Evolutionary conservation across 2,888 invertebrate species (phyloP), one percentile per base, ranked within the genome.

Genomic region (Cerastis rubricosa): DNA sequence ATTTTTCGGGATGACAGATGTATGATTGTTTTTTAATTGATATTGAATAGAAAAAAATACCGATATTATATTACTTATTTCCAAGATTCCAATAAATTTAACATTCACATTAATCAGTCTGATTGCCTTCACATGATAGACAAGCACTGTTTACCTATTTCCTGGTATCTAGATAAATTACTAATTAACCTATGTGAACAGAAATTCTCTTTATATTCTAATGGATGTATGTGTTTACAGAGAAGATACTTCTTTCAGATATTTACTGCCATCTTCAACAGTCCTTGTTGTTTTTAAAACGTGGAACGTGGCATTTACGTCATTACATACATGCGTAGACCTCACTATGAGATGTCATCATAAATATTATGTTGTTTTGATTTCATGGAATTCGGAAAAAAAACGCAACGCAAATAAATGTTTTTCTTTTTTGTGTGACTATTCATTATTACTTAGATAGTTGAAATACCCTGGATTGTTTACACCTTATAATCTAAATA

Each of bases 91-190:
- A 47, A 9, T 49, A 63, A 67, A 81, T n/a, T 70, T 43, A 66
- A 67, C 22, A 65, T 71, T 73, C 57, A 64, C 64, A 72, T 83
- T 75, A 77, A 83, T 85, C 72, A 75, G 9, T 68, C 11, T 35
- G 61, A 71, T 77, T 77, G 25, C 67, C 73, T 65, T 68, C 65
- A 54, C 25, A 47, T 69, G 22, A 80, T 40, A 67, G 12, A 25
- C 64, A 59, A 54, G 63, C 73, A 57, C 64, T 77, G 71, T 85
- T 69, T 59, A 59, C 22, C 19, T 73, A 68, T 69, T 85, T 81
- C 78, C 81, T 71, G 73, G 74, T 83, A 66, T 72, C 57, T 76
- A 51, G 54, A 22, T 75, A 74, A 78, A 76, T 81, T 73, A 86
- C 63, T 77, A 78, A 85, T 81, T 75, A 84, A 54, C 66, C 35